A percentile compares a stretch with the other conserved stretches of the same genome.
These are phyloP conservation scores for Phycodurus eques DNA, from an alignment of 2,113 vertebrate genomes.

Conservation along the genomic window DNA sequence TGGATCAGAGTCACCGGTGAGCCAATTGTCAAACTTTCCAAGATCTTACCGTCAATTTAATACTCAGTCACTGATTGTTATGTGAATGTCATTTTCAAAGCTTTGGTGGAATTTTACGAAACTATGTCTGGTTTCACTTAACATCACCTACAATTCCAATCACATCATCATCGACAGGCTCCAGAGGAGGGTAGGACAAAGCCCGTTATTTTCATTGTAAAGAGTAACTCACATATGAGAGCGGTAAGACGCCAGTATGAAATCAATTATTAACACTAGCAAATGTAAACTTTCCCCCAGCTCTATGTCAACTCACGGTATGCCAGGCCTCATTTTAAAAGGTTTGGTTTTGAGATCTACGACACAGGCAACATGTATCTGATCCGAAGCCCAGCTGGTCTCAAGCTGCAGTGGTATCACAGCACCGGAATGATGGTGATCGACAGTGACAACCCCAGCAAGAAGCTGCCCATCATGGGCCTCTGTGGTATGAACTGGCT, in stretches of 20 bases:
- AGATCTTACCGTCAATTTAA: neutral
- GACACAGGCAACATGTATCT: conserved; percentile 94
- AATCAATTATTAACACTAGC: neutral
- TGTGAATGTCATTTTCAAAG: conserved; percentile 34
- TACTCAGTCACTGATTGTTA: neutral
- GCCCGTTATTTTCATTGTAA: conserved; percentile 3
- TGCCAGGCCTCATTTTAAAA: conserved; percentile 85
- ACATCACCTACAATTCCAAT: conserved; percentile 83
- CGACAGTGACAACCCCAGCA: conserved; percentile 75
- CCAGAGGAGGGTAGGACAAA: conserved; percentile 80
- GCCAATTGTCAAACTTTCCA: neutral
- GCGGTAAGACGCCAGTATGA: neutral
- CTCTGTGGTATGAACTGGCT: conserved; percentile 79
- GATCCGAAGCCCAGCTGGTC: conserved; percentile 82
- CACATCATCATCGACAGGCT: conserved; percentile 84
- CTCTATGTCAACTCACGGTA: conserved; percentile 84
- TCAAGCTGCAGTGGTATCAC: conserved; percentile 94
- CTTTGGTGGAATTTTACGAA: conserved; percentile 80
- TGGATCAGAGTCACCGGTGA: conserved; percentile 67
- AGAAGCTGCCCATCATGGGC: conserved; percentile 76
- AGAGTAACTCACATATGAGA: too few species aligned
- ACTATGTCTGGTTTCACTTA: conserved; percentile 84
- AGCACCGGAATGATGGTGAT: conserved; percentile 91
- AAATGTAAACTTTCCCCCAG: conserved; percentile 55
- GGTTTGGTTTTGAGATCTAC: conserved; percentile 87